phyloP scores from a whole-genome alignment of 2,888 invertebrate genomes.

The Caradrina clavipalpis region DNA sequence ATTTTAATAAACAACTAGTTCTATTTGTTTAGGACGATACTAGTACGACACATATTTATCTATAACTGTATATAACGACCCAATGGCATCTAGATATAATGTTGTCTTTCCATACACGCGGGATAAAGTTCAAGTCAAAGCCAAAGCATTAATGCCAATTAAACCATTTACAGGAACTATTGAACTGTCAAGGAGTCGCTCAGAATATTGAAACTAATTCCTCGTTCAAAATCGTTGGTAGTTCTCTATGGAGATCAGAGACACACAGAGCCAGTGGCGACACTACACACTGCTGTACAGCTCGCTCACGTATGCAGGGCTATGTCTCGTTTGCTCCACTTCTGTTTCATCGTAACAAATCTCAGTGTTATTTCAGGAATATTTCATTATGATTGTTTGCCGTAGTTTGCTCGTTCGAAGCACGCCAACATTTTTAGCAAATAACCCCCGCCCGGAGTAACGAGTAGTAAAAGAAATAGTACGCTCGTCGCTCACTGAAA shows the following conservation, averaged over 20 bases:
- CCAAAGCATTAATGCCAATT: too few species aligned
- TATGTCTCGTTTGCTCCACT: conserved; percentile 15
- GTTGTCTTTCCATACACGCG: not conserved
- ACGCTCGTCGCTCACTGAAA: conserved; percentile 34
- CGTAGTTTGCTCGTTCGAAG: conserved; percentile 23
- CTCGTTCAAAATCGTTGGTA: too few species aligned
- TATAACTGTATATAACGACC: too few species aligned
- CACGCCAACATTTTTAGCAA: conserved; percentile 43
- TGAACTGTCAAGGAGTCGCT: too few species aligned
- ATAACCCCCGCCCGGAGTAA: conserved; percentile 36
- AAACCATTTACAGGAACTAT: too few species aligned
- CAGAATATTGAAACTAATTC: too few species aligned
- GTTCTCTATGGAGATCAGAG: too few species aligned
- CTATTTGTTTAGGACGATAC: not conserved
- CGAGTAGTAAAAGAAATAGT: conserved; percentile 42
- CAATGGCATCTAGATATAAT: not conserved
- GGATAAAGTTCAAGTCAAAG: too few species aligned
- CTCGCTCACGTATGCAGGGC: not conserved
- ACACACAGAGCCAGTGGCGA: too few species aligned
- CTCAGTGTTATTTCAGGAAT: conserved; percentile 38
- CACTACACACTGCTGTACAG: not conserved
- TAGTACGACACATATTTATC: too few species aligned
- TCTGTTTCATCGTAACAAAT: conserved; percentile 18
- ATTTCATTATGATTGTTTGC: conserved; percentile 37
- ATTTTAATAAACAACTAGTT: not conserved